Conservation (phyloP, 2,888 invertebrate species). For the Cylloceria caligata region DNA sequence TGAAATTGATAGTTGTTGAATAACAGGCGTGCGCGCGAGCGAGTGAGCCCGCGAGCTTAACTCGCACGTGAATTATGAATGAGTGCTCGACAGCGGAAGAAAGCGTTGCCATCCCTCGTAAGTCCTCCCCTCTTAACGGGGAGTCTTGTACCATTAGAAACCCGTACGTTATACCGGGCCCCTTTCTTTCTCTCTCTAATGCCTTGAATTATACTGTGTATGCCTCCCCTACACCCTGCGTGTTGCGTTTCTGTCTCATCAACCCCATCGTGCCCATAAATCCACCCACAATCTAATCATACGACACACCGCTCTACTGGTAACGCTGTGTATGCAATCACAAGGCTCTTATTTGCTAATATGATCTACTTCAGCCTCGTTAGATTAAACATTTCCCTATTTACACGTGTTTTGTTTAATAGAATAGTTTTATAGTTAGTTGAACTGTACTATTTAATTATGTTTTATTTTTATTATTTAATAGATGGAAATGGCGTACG, state of each 20-base stretch:
- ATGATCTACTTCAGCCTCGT: conserved; percentile 16
- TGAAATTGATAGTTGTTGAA: conserved; percentile 66
- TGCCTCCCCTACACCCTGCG: background rate
- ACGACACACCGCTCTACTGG: background rate
- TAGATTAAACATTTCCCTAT: background rate
- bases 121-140: conserved; percentile 46
- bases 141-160: conserved; percentile 60
- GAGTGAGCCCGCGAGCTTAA: conserved; percentile 67
- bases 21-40: conserved; percentile 1
- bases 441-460: too few species aligned
- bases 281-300: conserved; percentile 32
- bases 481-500: too few species aligned
- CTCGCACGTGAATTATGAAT: conserved; percentile 80
- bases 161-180: conserved; percentile 6
- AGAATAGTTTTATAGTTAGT: too few species aligned
- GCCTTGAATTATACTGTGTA: conserved; percentile 51
- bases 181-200: conserved; percentile 50
- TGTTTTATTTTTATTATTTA: too few species aligned
- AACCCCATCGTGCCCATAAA: conserved; percentile 17
- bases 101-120: conserved; percentile 39
- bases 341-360: background rate
- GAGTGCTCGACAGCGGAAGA: conserved; percentile 65
- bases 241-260: background rate
- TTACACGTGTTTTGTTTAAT: background rate
- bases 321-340: conserved; percentile 12